Evolutionary conservation across 2,888 invertebrate species (phyloP).

Genomic region (Pomacea canaliculata): DNA sequence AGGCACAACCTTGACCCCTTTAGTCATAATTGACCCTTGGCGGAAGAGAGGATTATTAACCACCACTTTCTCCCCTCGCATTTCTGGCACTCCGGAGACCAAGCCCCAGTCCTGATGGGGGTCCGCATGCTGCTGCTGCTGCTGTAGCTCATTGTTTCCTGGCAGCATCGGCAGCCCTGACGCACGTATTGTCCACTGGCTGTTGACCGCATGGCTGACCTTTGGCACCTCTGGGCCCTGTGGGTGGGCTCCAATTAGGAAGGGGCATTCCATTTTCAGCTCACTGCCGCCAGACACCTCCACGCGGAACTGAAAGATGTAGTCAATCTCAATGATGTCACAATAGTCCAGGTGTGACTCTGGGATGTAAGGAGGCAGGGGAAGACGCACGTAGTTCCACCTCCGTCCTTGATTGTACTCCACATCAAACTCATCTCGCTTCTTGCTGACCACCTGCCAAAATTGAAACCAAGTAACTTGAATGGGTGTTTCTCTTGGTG

Average conservation of each 20-base stretch:
- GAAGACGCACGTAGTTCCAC: constrained; percentile 65
- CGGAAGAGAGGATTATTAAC: constrained; percentile 51
- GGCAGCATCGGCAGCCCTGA: constrained; percentile 28
- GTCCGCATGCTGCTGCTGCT: constrained; percentile 22
- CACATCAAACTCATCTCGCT: constrained; percentile 65
- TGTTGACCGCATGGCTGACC: constrained; percentile 41
- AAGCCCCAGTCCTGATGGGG: constrained; percentile 26
- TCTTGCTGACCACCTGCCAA: constrained; percentile 63
- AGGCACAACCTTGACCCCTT: constrained; percentile 27
- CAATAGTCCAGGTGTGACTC: constrained; percentile 66
- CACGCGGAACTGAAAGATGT: constrained; percentile 64
- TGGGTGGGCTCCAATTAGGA: constrained; percentile 57
- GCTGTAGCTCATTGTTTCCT: not conserved
- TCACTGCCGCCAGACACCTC: constrained; percentile 62
- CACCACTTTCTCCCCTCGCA: constrained; percentile 44
- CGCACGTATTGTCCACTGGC: constrained; percentile 49
- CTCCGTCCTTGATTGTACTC: constrained; percentile 61
- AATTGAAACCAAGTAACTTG: not conserved
- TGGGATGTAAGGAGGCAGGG: constrained; percentile 68
- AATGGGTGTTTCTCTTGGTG: no score
- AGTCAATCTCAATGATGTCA: constrained; percentile 67
- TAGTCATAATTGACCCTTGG: constrained; percentile 25
- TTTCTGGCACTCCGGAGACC: constrained; percentile 41
- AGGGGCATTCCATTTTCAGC: constrained; percentile 59
- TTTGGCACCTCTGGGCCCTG: constrained; percentile 47